phyloP scores from a whole-genome alignment of 1,140 invertebrate genomes.

The Cepaea nemoralis region DNA sequence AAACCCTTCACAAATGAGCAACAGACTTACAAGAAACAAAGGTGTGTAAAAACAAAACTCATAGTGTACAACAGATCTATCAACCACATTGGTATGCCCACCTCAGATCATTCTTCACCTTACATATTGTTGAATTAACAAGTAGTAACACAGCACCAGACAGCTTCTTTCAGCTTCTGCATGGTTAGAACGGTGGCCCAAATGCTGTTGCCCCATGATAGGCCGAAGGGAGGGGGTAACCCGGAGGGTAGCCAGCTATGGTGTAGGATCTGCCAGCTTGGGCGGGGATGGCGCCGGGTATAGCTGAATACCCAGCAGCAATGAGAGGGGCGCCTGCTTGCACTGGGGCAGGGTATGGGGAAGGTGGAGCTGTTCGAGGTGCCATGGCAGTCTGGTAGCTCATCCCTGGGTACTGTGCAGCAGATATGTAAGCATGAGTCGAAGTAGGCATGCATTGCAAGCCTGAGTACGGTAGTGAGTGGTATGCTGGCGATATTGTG shows the following conservation, averaged over 20 bases:
- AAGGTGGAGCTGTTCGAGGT: conserved; percentile 16
- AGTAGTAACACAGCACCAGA: neutral
- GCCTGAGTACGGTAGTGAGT: conserved; percentile 22
- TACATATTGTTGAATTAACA: neutral
- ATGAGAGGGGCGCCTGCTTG: conserved; percentile 33
- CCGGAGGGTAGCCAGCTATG: conserved; percentile 26
- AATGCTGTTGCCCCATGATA: conserved; percentile 30
- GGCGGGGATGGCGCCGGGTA: conserved; percentile 17
- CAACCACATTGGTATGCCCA: neutral
- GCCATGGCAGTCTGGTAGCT: conserved; percentile 22
- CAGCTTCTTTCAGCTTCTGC: neutral
- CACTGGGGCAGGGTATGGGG: conserved; percentile 5
- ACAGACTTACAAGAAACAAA: neutral
- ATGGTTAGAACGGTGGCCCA: conserved; percentile 27
- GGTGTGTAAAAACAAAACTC: neutral
- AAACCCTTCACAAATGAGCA: conserved; percentile 12
- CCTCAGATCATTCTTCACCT: neutral
- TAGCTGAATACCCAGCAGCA: conserved; percentile 20
- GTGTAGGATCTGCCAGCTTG: conserved; percentile 20
- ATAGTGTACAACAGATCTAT: conserved; percentile 11
- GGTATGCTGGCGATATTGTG: conserved; percentile 24
- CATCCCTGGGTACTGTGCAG: conserved; percentile 30
- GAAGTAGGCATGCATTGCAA: conserved; percentile 29
- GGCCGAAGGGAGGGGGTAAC: conserved; percentile 23
- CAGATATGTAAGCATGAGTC: conserved; percentile 29